Conservation (phyloP, 2,888 invertebrate species). For the Sminthurinus aureus region DNA sequence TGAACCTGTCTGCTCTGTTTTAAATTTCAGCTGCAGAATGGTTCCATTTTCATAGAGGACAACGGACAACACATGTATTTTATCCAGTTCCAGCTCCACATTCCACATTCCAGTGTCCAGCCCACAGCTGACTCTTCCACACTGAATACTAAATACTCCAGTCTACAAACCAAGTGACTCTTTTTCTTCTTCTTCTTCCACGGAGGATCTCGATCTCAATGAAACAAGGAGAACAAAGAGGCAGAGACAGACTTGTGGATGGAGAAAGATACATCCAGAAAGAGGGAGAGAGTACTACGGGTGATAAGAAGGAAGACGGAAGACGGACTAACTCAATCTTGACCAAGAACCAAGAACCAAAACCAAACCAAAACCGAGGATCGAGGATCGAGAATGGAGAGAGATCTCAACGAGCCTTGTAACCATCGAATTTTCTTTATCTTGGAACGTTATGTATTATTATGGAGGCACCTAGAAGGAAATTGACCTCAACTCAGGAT, state of each 20-base stretch:
- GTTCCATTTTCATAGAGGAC: no score
- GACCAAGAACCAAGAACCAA: conserved; percentile 37
- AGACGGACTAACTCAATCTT: conserved; percentile 47
- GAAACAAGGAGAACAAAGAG: not conserved
- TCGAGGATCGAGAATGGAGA: not conserved
- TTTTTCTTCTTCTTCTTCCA: not conserved
- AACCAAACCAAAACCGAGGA: not conserved
- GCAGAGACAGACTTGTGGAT: not conserved
- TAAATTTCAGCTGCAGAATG: no score
- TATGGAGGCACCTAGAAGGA: conserved; percentile 47
- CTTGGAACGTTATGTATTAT: conserved; percentile 42
- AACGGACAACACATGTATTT: no score
- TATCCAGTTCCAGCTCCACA: no score
- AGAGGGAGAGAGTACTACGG: conserved; percentile 15
- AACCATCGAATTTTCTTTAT: conserved; percentile 55
- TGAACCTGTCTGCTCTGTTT: no score
- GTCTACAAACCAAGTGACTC: not conserved
- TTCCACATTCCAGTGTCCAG: no score
- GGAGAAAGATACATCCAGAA: not conserved
- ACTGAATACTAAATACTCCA: not conserved
- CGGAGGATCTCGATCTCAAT: no score
- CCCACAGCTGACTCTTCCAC: not conserved
- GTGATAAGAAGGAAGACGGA: no score
- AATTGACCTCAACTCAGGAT: conserved; percentile 44
- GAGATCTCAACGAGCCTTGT: conserved; percentile 54